Percentiles rank a stretch among this genome's conserved stretches.
Conservation (phyloP, 2,797 vertebrate species). For the Acanthornis magna region DNA sequence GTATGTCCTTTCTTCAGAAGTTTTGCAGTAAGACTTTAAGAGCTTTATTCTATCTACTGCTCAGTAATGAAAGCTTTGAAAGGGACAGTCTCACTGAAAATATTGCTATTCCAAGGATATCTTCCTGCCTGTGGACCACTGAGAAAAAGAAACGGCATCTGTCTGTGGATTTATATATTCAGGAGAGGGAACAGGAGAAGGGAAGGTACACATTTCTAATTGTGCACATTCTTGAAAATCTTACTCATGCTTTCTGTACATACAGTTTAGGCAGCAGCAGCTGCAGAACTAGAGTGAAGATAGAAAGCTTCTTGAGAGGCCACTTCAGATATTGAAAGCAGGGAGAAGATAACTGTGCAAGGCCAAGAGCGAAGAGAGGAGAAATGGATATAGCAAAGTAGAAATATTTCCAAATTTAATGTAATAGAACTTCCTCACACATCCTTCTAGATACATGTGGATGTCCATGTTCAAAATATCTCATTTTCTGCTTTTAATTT, state of each 20-base stretch:
- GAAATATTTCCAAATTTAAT: neutral
- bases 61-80: neutral
- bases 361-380: accelerated
- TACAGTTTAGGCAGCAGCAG: neutral
- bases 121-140: neutral
- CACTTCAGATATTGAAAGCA: neutral
- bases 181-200: neutral
- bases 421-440: neutral
- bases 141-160: neutral
- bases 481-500: neutral
- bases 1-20: neutral
- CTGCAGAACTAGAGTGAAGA: neutral
- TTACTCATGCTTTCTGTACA: neutral
- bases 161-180: neutral
- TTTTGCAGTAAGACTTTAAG: neutral
- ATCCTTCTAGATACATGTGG: accelerated
- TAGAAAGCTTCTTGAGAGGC: neutral
- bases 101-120: neutral
- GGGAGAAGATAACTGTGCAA: neutral
- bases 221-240: neutral
- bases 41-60: neutral
- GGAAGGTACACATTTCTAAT: neutral
- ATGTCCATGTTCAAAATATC: neutral
- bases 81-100: neutral
- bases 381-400: neutral